These are phyloP conservation scores for Eriocheir sinensis DNA, from an alignment of 1,140 invertebrate species.

Conservation along the genomic window DNA sequence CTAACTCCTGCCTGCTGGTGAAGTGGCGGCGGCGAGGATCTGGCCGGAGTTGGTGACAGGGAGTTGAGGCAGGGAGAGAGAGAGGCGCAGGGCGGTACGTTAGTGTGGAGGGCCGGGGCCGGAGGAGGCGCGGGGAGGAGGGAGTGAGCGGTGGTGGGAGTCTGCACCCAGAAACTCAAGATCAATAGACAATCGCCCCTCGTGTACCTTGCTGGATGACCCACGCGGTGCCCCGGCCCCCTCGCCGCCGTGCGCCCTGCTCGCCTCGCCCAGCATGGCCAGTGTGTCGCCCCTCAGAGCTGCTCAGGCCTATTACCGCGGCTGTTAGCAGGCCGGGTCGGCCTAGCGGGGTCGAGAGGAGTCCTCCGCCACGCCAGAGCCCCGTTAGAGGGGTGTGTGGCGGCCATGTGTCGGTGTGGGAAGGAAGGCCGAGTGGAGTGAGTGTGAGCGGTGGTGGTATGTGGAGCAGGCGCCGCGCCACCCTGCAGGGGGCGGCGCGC, in stretches of 20 bases:
- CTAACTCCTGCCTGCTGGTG: background rate
- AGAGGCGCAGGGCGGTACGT: background rate
- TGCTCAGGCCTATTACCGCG: conserved; percentile 52
- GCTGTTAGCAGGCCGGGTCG: background rate
- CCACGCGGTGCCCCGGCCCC: background rate
- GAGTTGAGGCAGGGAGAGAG: conserved; percentile 28
- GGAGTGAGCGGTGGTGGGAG: conserved; percentile 27
- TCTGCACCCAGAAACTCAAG: conserved; percentile 64
- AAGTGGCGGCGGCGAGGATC: background rate
- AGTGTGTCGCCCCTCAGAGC: background rate
- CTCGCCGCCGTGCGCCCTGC: background rate
- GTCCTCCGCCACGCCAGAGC: conserved; percentile 55
- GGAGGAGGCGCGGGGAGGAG: background rate
- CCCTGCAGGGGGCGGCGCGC: conserved; percentile 6
- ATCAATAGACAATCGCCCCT: conserved; percentile 68
- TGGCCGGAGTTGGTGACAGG: background rate
- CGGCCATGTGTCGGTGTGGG: conserved; percentile 49
- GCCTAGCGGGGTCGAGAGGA: conserved; percentile 52
- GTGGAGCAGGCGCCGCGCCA: conserved; percentile 17
- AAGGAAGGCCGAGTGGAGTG: background rate
- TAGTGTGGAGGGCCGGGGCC: background rate
- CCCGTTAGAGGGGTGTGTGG: conserved; percentile 59
- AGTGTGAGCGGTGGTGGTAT: background rate
- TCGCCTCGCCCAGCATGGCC: background rate
- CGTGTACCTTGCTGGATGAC: conserved; percentile 39